Base-by-base conservation (phyloP, 2,113 vertebrate genomes). In the Heloderma charlesbogerti region DNA sequence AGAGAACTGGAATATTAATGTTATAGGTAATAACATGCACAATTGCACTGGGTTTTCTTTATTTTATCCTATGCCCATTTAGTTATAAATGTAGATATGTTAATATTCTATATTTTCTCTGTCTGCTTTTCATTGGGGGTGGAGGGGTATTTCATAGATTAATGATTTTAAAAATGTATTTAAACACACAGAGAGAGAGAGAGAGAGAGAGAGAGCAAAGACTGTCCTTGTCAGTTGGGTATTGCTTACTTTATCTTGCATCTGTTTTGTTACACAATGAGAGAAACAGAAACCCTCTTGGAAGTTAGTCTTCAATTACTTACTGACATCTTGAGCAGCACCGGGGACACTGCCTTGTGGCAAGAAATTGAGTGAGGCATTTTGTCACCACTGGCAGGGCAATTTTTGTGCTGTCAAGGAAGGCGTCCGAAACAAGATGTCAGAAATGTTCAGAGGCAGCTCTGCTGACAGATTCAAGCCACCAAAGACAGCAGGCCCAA, bases 321-420 rank as follows among this genome's bases (percentile, higher is more conserved):
- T 93, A 89, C 90, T 94, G 95, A 94, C 86, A 93, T 54, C 82
- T 89, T 79, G 45, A 93, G 81, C 95, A 95, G 92, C 87, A 91
- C 12, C 43, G 88, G 77, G 88, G 54, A 88, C 86, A 40, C 45
- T 91, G 80, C 4, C 89, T 78, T 94, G 71, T 96, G 77, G 89
- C 88, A 87, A 84, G 95, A 94, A 95, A 94, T 95, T 89, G 84
- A 78, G 71, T 88, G 34, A 89, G 6, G 77, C 8, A 66, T 88
- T 86, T 92, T 92, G 94, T 93, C 80, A 45, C 88, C 88, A 27
- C 9, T 18, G 69, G 60, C 37, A 87, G 12, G 78, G 88, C 84
- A 92, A 82, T 93, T 92, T 96, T 60, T 71, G 89, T 91, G 22
- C 90, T 93, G 84, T 90, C 93, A 95, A 90, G 54, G 37, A 94